Conservation (phyloP, 2,888 invertebrate genomes). For the Agrotis clavis region DNA sequence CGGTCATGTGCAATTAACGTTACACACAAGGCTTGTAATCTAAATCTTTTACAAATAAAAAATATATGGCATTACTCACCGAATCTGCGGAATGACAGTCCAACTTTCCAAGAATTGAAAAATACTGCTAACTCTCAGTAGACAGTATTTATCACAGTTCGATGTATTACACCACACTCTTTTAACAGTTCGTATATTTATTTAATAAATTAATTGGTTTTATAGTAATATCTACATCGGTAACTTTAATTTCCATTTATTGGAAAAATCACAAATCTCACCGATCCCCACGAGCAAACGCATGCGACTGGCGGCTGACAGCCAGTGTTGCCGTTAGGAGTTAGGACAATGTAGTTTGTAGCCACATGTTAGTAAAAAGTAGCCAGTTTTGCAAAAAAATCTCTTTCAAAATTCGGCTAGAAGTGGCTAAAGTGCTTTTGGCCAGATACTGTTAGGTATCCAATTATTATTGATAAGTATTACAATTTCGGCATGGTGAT, state of each 20-base stretch:
- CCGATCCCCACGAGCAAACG: constrained; percentile 47
- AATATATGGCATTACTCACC: constrained; percentile 84
- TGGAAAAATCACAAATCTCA: constrained; percentile 28
- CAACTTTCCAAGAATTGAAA: constrained; percentile 86
- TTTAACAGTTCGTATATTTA: constrained; percentile 52
- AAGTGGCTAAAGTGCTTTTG: no score
- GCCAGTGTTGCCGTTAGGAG: no score
- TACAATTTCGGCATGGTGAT: no score
- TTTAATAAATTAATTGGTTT: constrained; percentile 51
- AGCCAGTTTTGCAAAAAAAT: no score
- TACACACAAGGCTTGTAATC: constrained; percentile 55
- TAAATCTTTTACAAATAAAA: constrained; percentile 60
- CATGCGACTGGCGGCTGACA: constrained; percentile 62
- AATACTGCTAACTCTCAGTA: constrained; percentile 74
- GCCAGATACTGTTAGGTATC: no score
- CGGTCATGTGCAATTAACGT: constrained; percentile 25
- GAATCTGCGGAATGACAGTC: constrained; percentile 83
- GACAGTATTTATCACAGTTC: constrained; percentile 75
- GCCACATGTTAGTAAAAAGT: no score
- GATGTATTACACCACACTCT: constrained; percentile 76
- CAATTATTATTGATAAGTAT: no score
- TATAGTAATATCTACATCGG: constrained; percentile 49
- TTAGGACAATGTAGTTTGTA: no score
- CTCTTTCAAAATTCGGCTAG: no score
- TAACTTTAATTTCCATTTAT: constrained; percentile 62